These are phyloP conservation scores for Marmota flaviventris DNA, from an alignment of 2,113 vertebrate species.

Conservation along the genomic window DNA sequence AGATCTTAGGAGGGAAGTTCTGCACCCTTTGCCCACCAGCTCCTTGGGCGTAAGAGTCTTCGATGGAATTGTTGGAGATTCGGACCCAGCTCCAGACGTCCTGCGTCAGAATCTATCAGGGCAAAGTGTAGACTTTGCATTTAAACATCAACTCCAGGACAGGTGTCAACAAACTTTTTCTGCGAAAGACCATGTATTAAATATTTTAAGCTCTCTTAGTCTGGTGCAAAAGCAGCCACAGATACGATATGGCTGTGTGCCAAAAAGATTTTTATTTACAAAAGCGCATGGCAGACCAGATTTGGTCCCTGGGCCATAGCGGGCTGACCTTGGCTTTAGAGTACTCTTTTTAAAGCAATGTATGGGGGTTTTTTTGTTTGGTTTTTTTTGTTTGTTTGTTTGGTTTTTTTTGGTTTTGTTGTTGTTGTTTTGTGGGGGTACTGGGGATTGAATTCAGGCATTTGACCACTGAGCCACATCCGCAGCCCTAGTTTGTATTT, in stretches of 20 bases:
- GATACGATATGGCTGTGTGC: no score
- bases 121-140: not conserved
- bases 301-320: not conserved
- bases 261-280: not conserved
- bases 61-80: not conserved
- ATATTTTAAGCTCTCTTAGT: not conserved
- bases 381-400: no score
- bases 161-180: not conserved
- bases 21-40: not conserved
- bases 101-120: not conserved
- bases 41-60: not conserved
- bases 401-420: no score
- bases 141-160: not conserved
- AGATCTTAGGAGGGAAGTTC: not conserved
- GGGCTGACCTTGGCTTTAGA: not conserved
- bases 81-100: not conserved
- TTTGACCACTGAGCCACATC: no score
- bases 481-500: no score
- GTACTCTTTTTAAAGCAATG: not conserved
- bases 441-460: no score
- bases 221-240: not conserved
- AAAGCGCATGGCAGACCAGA: not conserved
- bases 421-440: no score
- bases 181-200: not conserved
- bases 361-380: no score